Evolutionary conservation across 2,113 vertebrate genomes (phyloP).

Genomic region (Formicarius rufipectus): DNA sequence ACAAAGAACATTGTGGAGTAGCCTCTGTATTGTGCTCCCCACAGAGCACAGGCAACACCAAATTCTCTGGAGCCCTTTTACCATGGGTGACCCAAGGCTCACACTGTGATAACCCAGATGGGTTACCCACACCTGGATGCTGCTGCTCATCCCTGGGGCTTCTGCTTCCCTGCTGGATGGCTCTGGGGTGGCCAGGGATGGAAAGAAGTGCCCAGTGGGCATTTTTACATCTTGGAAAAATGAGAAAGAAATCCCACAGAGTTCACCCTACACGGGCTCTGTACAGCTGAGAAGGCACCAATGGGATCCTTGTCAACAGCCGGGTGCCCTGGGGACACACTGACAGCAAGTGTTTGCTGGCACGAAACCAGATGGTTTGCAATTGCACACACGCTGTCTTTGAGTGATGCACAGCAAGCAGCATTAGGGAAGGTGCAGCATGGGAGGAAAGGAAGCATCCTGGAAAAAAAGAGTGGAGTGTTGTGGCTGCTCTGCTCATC

Average conservation of each 20-base stretch:
- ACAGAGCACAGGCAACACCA: not conserved
- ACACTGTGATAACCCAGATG: not conserved
- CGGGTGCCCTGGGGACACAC: rapidly evolving
- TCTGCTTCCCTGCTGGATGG: not conserved
- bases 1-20: not conserved
- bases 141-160: not conserved
- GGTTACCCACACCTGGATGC: rapidly evolving
- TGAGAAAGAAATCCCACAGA: not conserved
- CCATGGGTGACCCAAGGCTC: not conserved
- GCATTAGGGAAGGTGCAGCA: not conserved
- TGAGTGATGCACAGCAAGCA: not conserved
- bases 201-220: not conserved
- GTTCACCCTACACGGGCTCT: not conserved
- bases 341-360: not conserved
- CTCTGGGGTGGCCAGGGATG: not conserved
- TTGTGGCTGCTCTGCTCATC: not conserved
- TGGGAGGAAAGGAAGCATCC: not conserved
- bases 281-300: not conserved
- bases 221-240: not conserved
- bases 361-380: not conserved
- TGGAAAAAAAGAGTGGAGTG: not conserved
- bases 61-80: not conserved
- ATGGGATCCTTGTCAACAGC: not conserved
- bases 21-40: not conserved
- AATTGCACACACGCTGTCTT: rapidly evolving